Evolutionary conservation across 2,113 vertebrate genomes (phyloP).

Genomic region (Chaetura pelagica): DNA sequence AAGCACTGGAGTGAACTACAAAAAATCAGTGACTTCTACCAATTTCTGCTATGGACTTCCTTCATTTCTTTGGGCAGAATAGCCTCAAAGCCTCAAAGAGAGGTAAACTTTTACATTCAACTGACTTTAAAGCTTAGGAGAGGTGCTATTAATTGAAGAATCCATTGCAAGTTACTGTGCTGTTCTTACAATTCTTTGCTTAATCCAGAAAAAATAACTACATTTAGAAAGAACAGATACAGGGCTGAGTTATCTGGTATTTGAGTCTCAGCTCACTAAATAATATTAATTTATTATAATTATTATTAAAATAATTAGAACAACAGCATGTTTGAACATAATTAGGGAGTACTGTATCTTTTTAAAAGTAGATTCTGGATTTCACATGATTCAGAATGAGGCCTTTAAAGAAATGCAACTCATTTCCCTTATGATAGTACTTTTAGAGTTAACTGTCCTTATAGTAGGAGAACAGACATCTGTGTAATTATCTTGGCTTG

Average conservation of each 20-base stretch:
- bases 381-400: not conserved
- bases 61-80: not conserved
- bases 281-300: too few species aligned
- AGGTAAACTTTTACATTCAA: not conserved
- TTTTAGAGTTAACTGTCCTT: not conserved
- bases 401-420: not conserved
- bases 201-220: not conserved
- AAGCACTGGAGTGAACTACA: not conserved
- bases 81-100: not conserved
- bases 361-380: not conserved
- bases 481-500: not conserved
- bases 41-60: not conserved
- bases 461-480: not conserved
- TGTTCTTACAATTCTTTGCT: not conserved
- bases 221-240: not conserved
- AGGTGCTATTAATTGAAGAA: not conserved
- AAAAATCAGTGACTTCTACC: not conserved
- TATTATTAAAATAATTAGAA: too few species aligned
- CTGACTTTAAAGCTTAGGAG: not conserved
- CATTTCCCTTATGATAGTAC: not conserved
- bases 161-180: not conserved
- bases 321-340: not conserved
- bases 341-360: accelerated
- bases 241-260: not conserved
- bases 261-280: not conserved